Percentiles rank a stretch among this genome's conserved stretches.
Conservation (phyloP, 2,797 vertebrate genomes). For the Onychomys torridus region DNA sequence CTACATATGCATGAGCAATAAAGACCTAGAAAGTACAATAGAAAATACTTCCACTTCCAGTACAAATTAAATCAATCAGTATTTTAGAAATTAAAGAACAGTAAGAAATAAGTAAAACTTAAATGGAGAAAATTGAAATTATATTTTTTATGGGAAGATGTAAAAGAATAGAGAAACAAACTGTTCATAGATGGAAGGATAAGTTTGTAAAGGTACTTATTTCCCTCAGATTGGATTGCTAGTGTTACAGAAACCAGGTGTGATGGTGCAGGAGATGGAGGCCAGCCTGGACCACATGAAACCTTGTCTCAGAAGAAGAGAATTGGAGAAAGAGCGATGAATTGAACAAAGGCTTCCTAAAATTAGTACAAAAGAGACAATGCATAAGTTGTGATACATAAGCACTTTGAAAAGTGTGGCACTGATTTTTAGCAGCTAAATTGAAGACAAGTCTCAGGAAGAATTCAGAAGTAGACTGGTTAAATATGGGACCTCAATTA, state of each 20-base stretch:
- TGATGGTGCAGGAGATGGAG: background rate
- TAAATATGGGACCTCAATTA: background rate
- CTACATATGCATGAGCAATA: background rate
- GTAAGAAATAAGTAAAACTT: background rate
- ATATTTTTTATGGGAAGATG: background rate
- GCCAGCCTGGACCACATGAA: background rate
- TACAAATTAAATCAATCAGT: background rate
- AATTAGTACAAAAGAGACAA: background rate
- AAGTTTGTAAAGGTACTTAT: background rate
- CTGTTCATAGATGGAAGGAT: background rate
- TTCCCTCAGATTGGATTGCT: background rate
- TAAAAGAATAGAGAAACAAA: background rate
- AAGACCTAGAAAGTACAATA: background rate
- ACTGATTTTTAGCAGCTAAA: slow-evolving; percentile 10
- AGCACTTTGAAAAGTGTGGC: background rate
- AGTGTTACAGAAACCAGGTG: background rate
- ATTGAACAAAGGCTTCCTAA: background rate
- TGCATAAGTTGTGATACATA: background rate
- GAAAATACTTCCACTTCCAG: background rate
- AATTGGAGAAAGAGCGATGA: background rate
- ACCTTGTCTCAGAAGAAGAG: background rate
- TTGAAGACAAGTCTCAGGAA: background rate
- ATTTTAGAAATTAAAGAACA: background rate
- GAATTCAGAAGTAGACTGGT: background rate
- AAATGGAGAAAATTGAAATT: background rate